Evolutionary conservation across 2,797 vertebrate genomes (phyloP).

Genomic region (Macroramphosus scolopax): DNA sequence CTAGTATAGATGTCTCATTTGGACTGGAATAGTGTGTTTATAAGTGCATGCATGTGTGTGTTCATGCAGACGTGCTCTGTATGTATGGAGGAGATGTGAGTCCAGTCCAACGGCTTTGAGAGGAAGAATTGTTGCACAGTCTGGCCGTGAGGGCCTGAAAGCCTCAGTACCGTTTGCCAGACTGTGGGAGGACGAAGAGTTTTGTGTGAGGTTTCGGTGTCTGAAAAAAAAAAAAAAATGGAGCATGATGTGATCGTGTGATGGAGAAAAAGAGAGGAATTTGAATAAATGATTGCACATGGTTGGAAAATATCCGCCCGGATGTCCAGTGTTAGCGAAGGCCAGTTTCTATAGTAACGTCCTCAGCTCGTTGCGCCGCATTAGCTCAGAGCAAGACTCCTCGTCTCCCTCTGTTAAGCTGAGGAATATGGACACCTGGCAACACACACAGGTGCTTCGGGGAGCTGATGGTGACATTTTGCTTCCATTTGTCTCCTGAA

Average conservation of each 20-base stretch:
- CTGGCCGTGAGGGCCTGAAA: no score
- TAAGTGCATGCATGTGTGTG: slow-evolving; percentile 1
- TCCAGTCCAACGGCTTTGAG: no score
- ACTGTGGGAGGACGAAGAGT: no score
- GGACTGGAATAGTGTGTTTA: no score
- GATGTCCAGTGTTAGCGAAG: slow-evolving; percentile 42
- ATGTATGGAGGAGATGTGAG: no score
- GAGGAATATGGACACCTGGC: slow-evolving; percentile 60
- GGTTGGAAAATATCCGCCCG: slow-evolving; percentile 16
- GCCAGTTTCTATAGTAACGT: slow-evolving; percentile 79
- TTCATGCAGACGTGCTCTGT: neutral
- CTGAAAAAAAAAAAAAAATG: neutral
- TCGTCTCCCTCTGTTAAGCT: slow-evolving; percentile 52
- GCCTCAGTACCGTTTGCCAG: no score
- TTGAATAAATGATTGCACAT: slow-evolving; percentile 20
- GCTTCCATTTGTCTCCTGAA: slow-evolving; percentile 1
- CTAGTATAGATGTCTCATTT: no score
- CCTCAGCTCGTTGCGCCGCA: slow-evolving; percentile 65
- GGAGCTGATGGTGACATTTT: slow-evolving; percentile 6
- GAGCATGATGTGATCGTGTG: neutral
- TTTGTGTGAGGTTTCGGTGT: no score
- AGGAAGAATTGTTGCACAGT: no score
- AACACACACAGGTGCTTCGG: slow-evolving; percentile 38
- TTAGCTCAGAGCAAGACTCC: slow-evolving; percentile 66
- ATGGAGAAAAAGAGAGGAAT: neutral